These are phyloP conservation scores for Corvus cornix DNA, from an alignment of 2,113 vertebrate genomes.

Conservation along the genomic window DNA sequence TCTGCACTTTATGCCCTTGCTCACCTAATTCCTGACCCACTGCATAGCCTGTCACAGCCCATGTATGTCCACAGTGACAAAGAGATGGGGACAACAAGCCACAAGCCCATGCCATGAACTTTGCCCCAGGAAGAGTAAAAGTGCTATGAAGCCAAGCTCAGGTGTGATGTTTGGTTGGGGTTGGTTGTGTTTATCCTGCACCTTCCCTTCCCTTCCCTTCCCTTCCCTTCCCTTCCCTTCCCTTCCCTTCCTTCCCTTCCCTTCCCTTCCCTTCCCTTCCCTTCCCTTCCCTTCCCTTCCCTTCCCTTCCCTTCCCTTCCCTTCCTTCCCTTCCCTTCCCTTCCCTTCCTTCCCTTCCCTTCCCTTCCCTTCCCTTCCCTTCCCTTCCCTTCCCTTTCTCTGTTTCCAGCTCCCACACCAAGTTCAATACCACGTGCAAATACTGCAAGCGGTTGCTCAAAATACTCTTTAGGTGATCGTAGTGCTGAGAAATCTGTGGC, in stretches of 20 bases:
- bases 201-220: background rate
- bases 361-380: background rate
- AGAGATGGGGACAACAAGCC: background rate
- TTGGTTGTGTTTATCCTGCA: background rate
- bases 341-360: background rate
- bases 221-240: background rate
- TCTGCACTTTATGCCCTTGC: background rate
- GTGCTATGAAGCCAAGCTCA: background rate
- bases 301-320: background rate
- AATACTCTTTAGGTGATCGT: background rate
- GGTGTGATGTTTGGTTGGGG: background rate
- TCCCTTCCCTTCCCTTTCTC: background rate
- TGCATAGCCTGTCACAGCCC: background rate
- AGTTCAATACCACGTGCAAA: background rate
- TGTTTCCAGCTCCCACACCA: background rate
- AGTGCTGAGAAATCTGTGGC: background rate
- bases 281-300: too few species aligned
- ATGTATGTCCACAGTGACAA: background rate
- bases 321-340: background rate
- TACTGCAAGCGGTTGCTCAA: background rate
- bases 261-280: background rate
- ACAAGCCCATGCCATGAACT: background rate
- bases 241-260: background rate
- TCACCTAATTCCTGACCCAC: background rate
- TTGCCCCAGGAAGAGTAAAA: background rate